These are phyloP conservation scores for Tragulus kanchil DNA, from an alignment of 2,113 vertebrate species.

Conservation along the genomic window DNA sequence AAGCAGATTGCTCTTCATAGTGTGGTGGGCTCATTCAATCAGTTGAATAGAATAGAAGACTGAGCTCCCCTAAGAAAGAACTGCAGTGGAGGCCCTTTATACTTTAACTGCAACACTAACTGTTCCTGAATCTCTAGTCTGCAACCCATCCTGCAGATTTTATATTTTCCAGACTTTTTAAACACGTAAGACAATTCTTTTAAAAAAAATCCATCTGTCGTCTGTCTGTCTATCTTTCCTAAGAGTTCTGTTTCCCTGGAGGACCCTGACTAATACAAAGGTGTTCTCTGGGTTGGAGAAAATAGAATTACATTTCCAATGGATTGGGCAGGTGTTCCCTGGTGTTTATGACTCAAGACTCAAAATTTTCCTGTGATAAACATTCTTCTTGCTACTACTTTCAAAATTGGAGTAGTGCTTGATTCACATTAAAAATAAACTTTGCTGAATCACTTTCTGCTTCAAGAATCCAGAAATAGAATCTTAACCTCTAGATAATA, in stretches of 20 bases:
- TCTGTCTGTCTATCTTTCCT: neutral
- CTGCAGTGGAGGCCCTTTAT: neutral
- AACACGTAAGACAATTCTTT: neutral
- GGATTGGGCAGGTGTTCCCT: neutral
- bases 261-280: neutral
- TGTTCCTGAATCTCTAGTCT: neutral
- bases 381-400: slow-evolving; percentile 15
- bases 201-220: neutral
- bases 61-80: neutral
- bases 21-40: neutral
- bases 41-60: neutral
- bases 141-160: neutral
- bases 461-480: slow-evolving; percentile 3
- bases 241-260: neutral
- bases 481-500: neutral
- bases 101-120: no score
- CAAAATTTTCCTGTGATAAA: neutral
- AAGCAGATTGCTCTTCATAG: neutral
- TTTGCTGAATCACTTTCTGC: neutral
- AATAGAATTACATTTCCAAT: neutral
- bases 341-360: neutral
- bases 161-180: neutral
- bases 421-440: slow-evolving; percentile 36
- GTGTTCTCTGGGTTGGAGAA: neutral
- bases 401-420: neutral